phyloP scores from a whole-genome alignment of 2,113 vertebrate species.

The Polypterus senegalus region DNA sequence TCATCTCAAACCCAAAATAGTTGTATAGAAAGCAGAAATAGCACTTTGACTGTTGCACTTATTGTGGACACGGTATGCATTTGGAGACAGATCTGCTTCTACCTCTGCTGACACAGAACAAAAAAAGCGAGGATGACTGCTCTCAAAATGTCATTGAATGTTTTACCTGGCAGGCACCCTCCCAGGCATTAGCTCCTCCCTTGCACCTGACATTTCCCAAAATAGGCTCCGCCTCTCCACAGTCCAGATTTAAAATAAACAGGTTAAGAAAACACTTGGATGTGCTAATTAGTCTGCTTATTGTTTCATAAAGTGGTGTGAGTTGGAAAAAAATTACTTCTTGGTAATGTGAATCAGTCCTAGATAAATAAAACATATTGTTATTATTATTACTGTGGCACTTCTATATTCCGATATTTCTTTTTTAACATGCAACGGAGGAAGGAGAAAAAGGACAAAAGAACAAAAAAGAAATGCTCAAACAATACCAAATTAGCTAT shows the following conservation, averaged over 20 bases:
- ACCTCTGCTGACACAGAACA: too few relatives aligned
- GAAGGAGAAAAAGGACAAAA: slow-evolving; percentile 13
- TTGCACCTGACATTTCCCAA: too few relatives aligned
- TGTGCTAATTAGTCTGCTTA: slow-evolving; percentile 11
- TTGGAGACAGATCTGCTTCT: too few relatives aligned
- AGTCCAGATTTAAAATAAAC: not conserved
- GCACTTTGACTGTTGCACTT: too few relatives aligned
- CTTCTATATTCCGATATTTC: slow-evolving; percentile 21
- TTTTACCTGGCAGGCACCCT: too few relatives aligned
- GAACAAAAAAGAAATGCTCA: slow-evolving; percentile 13
- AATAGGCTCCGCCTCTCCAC: slow-evolving; percentile 6
- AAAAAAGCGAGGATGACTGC: too few relatives aligned
- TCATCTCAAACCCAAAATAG: too few relatives aligned
- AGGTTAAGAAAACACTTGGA: not conserved
- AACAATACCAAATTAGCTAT: slow-evolving; percentile 7
- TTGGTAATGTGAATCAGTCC: slow-evolving; percentile 37
- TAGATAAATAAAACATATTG: too few relatives aligned
- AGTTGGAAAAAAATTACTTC: slow-evolving; percentile 46
- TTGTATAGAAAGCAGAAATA: too few relatives aligned
- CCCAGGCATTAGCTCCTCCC: too few relatives aligned
- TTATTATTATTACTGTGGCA: slow-evolving; percentile 44
- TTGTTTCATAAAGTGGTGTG: slow-evolving; percentile 45
- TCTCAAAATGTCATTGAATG: too few relatives aligned
- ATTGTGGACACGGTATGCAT: too few relatives aligned
- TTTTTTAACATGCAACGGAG: slow-evolving; percentile 16